Evolutionary conservation across 2,888 invertebrate species (phyloP).

Genomic region (Caenorhabditis imperialis): DNA sequence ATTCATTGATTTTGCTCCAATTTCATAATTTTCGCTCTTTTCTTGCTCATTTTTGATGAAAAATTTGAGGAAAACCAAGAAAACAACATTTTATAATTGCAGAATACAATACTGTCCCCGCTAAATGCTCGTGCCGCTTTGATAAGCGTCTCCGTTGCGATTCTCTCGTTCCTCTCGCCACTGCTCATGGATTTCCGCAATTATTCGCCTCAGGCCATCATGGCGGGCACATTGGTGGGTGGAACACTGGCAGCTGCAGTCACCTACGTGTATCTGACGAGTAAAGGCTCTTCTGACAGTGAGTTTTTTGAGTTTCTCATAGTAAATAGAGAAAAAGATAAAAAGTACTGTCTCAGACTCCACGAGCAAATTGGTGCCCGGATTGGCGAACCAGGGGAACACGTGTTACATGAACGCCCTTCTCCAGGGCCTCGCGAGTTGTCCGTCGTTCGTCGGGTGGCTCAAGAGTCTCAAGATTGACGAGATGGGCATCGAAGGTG

Average conservation of each 20-base stretch:
- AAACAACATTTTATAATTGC: background rate
- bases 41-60: no score
- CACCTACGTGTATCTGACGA: slow-evolving; percentile 56
- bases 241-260: slow-evolving; percentile 58
- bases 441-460: slow-evolving; percentile 64
- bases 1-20: background rate
- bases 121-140: slow-evolving; percentile 10
- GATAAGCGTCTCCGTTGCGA: slow-evolving; percentile 26
- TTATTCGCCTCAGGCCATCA: slow-evolving; percentile 37
- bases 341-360: slow-evolving; percentile 18
- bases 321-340: background rate
- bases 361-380: slow-evolving; percentile 45
- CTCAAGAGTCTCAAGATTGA: slow-evolving; percentile 37
- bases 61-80: no score
- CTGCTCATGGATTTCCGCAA: slow-evolving; percentile 30
- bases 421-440: slow-evolving; percentile 67
- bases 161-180: slow-evolving; percentile 10
- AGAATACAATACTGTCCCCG: slow-evolving; percentile 25
- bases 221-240: slow-evolving; percentile 53
- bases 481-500: slow-evolving; percentile 20
- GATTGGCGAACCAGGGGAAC: slow-evolving; percentile 68
- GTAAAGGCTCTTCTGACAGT: slow-evolving; percentile 2
- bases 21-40: background rate
- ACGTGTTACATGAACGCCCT: slow-evolving; percentile 70
- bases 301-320: background rate